phyloP scores from a whole-genome alignment of 2,888 invertebrate genomes.

The Leptinotarsa rubiginosa region DNA sequence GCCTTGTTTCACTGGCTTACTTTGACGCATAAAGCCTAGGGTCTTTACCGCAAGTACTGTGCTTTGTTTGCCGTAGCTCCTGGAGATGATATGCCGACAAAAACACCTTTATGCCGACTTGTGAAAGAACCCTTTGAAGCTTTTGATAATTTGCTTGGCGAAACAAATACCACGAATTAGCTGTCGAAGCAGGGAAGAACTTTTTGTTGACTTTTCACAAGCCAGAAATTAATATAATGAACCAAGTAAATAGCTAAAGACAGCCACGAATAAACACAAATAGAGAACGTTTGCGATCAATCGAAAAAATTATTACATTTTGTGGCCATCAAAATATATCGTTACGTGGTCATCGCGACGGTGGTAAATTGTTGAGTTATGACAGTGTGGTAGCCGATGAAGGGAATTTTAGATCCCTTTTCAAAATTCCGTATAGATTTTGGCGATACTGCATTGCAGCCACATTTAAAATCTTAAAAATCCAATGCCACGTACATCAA shows the following conservation, averaged over 20 bases:
- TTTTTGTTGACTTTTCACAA: background rate
- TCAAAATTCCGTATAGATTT: background rate
- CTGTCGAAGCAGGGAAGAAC: conserved; percentile 13
- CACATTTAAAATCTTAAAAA: background rate
- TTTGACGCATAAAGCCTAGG: conserved; percentile 10
- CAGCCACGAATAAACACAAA: conserved; percentile 1
- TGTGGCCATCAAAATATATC: conserved; percentile 2
- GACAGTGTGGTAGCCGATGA: background rate
- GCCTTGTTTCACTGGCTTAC: conserved; percentile 12
- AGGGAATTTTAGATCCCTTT: background rate
- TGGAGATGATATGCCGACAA: background rate
- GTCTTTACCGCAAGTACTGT: conserved; percentile 19
- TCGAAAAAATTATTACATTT: conserved; percentile 2
- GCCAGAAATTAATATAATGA: conserved; percentile 1
- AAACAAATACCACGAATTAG: conserved; percentile 14
- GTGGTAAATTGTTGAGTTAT: background rate
- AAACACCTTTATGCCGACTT: background rate
- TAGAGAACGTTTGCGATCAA: conserved; percentile 11
- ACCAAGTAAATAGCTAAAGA: background rate
- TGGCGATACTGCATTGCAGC: background rate
- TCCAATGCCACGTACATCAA: conserved; percentile 12
- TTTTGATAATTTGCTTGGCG: conserved; percentile 18
- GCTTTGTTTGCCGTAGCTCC: background rate
- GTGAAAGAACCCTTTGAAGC: conserved; percentile 11
- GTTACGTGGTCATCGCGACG: background rate